phyloP scores from a whole-genome alignment of 2,113 vertebrate genomes.

The Rana temporaria region DNA sequence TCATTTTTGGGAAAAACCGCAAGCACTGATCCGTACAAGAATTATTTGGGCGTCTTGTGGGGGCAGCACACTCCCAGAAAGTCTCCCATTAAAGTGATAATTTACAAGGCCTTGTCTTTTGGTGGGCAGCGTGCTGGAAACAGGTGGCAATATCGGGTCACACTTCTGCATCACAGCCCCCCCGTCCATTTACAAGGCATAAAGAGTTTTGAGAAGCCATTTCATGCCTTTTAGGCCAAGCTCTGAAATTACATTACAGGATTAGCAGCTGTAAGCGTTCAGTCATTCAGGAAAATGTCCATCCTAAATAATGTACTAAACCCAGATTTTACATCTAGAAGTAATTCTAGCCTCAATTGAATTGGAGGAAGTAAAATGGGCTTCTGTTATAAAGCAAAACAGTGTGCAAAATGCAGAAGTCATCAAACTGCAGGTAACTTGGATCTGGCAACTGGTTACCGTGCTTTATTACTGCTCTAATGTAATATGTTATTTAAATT shows the following conservation, averaged over 20 bases:
- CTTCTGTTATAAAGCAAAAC: no score
- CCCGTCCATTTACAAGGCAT: not conserved
- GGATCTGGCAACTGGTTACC: no score
- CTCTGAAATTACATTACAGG: constrained; percentile 19
- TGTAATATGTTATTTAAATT: no score
- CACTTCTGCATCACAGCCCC: not conserved
- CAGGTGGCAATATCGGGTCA: constrained; percentile 54
- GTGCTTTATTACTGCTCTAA: no score
- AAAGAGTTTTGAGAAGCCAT: not conserved
- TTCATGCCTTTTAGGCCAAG: constrained; percentile 14
- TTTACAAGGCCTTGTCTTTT: constrained; percentile 10
- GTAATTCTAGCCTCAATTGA: no score
- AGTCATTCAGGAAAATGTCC: no score
- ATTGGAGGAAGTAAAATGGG: no score
- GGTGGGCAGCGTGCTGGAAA: constrained; percentile 31
- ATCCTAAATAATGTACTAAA: no score
- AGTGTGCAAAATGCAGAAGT: no score
- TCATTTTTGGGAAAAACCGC: not conserved
- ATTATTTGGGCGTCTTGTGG: not conserved
- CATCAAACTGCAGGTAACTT: no score
- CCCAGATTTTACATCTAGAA: no score
- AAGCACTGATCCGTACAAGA: constrained; percentile 24
- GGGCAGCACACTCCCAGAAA: not conserved
- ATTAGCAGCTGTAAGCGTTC: not conserved
- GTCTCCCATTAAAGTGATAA: not conserved